Base-by-base conservation (phyloP, 2,797 vertebrate genomes). In the Ambastaia sidthimunki region DNA sequence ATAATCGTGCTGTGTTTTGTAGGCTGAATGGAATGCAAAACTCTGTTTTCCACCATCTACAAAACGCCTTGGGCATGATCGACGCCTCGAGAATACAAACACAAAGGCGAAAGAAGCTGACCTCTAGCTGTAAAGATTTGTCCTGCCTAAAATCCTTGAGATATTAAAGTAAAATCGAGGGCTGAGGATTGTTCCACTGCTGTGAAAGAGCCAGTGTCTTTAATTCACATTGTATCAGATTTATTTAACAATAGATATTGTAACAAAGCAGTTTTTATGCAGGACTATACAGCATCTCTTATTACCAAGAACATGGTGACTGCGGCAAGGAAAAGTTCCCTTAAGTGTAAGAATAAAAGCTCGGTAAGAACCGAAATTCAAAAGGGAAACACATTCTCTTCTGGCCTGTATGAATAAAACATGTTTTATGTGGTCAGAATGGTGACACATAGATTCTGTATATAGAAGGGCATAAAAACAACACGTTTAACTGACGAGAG, bases 21-120 rank as follows among this genome's bases (percentile, higher is more conserved):
- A 91, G 90, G 91, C 82, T 85, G 89, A 50, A 83, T 82, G 91
- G 90, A 92, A 92, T 90, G 88, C 80, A 28, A 84, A 87, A 87
- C 82, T 63, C 87, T 66, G 84, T 86, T 84, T 80, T 85, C 67
- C 60, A 70, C 12, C 25, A 12, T 71, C 67, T 76, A 82, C 82
- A 86, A 88, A 88, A 78, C 31, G 83, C 84, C 82, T 67, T 62
- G 72, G 85, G 85, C 89, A 76, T 80, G 80, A 80, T 75, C 85
- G 87, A 88, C 80, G 82, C 76, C 80, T 82, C 82, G 76, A 73
- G 85, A 91, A 90, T 83, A 87, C 90, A 92, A 92, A 92, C 92
- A 90, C 81, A 86, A 84, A 84, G 86, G 88, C 84, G 86, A 85
- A 88, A 76, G 10, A 90, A 83, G 85, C 75, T 91, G 91, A 92